Percentiles rank a stretch among this genome's conserved stretches.
These are phyloP conservation scores for Scelioninae gen. 2 DNA, from an alignment of 2,888 invertebrate genomes.

Conservation along the genomic window DNA sequence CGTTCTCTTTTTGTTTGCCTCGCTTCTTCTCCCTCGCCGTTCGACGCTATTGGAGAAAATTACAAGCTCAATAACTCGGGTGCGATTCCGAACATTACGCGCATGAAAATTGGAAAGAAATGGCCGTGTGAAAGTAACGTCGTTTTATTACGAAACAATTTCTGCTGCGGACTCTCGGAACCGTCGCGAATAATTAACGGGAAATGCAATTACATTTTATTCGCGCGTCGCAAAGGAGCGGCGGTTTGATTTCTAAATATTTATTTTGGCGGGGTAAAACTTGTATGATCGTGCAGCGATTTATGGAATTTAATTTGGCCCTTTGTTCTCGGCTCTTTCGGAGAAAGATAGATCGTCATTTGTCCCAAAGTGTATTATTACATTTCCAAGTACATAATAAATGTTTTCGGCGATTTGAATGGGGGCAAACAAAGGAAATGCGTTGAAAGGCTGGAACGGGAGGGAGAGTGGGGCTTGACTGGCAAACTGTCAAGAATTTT, in stretches of 20 bases:
- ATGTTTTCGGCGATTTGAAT: conserved; percentile 33
- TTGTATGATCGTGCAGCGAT: conserved; percentile 14
- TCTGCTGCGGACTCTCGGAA: too few relatives aligned
- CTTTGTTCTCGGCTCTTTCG: conserved; percentile 10
- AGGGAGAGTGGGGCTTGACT: conserved; percentile 54
- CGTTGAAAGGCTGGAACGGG: conserved; percentile 30
- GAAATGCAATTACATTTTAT: too few relatives aligned
- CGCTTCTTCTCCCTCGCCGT: conserved; percentile 42
- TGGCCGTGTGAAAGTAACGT: conserved; percentile 27
- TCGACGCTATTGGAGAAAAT: conserved; percentile 39
- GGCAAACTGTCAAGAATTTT: conserved; percentile 68
- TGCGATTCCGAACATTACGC: conserved; percentile 52
- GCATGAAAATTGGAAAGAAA: conserved; percentile 56
- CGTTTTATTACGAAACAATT: conserved; percentile 38
- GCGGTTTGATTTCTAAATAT: neutral
- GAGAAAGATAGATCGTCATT: conserved; percentile 32
- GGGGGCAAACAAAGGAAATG: conserved; percentile 34
- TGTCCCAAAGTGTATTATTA: conserved; percentile 43
- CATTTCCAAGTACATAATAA: conserved; percentile 45
- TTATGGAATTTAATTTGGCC: conserved; percentile 27
- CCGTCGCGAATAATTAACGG: too few relatives aligned
- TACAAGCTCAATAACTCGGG: conserved; percentile 55
- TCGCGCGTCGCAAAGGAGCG: too few relatives aligned
- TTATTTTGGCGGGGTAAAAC: conserved; percentile 5
- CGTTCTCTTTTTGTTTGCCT: conserved; percentile 72